phyloP scores from a whole-genome alignment of 2,113 vertebrate genomes.

The Sminthopsis crassicaudata region DNA sequence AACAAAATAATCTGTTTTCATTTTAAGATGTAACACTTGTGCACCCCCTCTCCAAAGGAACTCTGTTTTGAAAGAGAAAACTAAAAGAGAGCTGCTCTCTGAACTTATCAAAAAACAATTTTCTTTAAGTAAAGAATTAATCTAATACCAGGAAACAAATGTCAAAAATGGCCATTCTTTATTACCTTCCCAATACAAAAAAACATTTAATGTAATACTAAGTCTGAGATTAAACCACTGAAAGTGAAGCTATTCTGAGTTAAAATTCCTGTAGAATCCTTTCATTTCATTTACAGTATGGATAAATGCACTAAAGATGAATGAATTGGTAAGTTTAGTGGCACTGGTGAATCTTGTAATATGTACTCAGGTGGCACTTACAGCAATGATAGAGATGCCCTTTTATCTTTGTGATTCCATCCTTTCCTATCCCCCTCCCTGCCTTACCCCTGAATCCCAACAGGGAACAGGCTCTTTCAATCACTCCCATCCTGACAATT shows the following conservation, averaged over 20 bases:
- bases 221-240: slow-evolving; percentile 34
- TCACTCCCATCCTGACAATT: neutral
- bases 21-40: neutral
- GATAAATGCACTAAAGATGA: slow-evolving; percentile 7
- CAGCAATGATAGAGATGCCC: slow-evolving; percentile 23
- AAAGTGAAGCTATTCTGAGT: slow-evolving; percentile 33
- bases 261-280: neutral
- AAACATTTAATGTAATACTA: slow-evolving; percentile 11
- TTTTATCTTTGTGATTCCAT: neutral
- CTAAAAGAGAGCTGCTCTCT: slow-evolving; percentile 10
- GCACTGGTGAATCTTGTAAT: neutral
- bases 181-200: slow-evolving; percentile 40
- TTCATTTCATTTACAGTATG: neutral
- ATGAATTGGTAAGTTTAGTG: slow-evolving; percentile 17
- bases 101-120: slow-evolving; percentile 44
- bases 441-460: neutral
- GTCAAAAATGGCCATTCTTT: slow-evolving; percentile 27
- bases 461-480: neutral
- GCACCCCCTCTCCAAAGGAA: neutral
- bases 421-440: neutral
- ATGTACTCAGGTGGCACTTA: slow-evolving; percentile 3
- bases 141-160: slow-evolving; percentile 58
- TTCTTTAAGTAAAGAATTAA: slow-evolving; percentile 57
- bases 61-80: neutral
- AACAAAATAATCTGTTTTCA: neutral